A percentile compares a stretch with the other conserved stretches of the same genome.
These are phyloP conservation scores for Trematocara zebra DNA, from an alignment of 2,113 vertebrate genomes.

Conservation along the genomic window DNA sequence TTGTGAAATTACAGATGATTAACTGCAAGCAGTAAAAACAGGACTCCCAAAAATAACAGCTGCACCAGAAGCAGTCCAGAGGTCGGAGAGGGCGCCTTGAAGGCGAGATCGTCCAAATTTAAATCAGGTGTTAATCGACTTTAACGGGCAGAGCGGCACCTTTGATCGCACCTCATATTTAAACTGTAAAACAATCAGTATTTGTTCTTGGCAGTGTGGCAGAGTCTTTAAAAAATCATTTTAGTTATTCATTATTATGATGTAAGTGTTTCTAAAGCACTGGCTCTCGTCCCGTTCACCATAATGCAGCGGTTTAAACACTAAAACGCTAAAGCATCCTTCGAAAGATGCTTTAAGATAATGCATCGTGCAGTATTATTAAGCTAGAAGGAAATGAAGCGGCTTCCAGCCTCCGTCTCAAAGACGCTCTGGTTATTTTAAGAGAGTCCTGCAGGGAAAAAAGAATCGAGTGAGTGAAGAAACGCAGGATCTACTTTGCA, in stretches of 20 bases:
- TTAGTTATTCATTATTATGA: neutral
- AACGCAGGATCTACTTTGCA: neutral
- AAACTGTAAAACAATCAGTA: neutral
- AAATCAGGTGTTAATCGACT: neutral
- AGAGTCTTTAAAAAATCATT: neutral
- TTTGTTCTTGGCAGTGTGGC: fast-evolving
- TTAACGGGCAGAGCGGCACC: neutral
- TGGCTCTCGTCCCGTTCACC: neutral
- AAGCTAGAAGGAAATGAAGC: neutral
- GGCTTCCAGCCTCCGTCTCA: neutral
- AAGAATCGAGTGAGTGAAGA: neutral
- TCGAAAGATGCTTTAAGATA: neutral
- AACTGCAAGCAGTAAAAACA: neutral
- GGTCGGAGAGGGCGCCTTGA: neutral
- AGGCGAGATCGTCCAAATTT: neutral
- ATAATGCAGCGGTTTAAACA: neutral
- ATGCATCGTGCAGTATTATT: neutral
- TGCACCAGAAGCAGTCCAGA: neutral
- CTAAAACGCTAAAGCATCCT: neutral
- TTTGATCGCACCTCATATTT: neutral
- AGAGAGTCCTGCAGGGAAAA: neutral
- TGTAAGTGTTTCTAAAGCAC: neutral
- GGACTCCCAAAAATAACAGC: neutral
- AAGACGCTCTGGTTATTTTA: neutral
- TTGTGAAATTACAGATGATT: neutral